Evolutionary conservation across 2,888 invertebrate genomes (phyloP), one percentile per base, ranked within the genome.

Genomic region (Callosobruchus maculatus): DNA sequence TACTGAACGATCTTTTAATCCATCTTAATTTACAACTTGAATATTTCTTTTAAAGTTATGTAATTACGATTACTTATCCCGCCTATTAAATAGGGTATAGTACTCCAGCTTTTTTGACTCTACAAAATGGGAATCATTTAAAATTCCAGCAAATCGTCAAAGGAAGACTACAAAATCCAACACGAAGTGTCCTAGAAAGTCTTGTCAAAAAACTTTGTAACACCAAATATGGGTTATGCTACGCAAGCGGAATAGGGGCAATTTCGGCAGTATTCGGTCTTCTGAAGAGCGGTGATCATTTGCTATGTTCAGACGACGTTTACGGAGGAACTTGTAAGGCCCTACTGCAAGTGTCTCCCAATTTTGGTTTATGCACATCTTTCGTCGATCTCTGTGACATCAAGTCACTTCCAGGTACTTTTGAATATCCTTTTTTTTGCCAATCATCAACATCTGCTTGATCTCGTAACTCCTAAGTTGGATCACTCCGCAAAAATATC

Each of bases 151-250:
- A 94, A 68, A 98, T 89, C 86, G 97, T 97, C 80, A 98, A 99
- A 86, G 93, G 95, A 0, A 90, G 98, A 84, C 95, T 96, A 84
- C 97, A 97, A 67, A 99, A 99, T 88, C 98, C 99, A 26, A 95
- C 96, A 0, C 90, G 99, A 77, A 92, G 94, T 79, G 93, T 94
- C 22, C 88, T 99, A 74, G 97, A 99, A 87, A 89, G 91, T 80
- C 97, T 96, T 84, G 86, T 99, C 70, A 98, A 98, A 2, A 91
- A 95, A 0, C 86, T 98, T 74, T 98, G 99, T 84, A 92, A 92
- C 80, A 98, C 93, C 20, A 95, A 96, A 86, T 90, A 95, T 87
- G 96, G 93, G 78, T 82, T 94, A 20, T 88, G 92, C 69, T 98
- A 95, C 88, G 89, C 97, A 0, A 98, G 98, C 18, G 99, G 99